These are phyloP conservation scores for Thymallus thymallus DNA, from an alignment of 2,113 vertebrate species.

Conservation along the genomic window DNA sequence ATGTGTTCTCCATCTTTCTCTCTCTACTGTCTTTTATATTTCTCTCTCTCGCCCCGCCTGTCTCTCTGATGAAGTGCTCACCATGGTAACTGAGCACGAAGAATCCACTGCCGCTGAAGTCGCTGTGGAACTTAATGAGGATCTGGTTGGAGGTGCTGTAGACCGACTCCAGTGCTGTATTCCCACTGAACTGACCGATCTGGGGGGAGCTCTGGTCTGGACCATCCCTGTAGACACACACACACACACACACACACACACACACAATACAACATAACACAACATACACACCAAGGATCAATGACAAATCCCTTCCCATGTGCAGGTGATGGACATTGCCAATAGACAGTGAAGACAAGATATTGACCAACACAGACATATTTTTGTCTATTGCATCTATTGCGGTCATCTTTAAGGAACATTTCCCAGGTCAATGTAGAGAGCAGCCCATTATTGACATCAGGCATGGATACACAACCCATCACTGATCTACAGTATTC, in stretches of 20 bases:
- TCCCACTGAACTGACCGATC: slow-evolving; percentile 97
- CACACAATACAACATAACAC: no score
- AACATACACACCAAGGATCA: no score
- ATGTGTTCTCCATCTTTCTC: background rate
- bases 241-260: background rate
- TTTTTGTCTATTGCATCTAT: background rate
- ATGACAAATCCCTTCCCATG: no score
- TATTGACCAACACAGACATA: no score
- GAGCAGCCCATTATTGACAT: background rate
- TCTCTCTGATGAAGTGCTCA: slow-evolving; percentile 59
- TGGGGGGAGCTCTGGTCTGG: slow-evolving; percentile 96
- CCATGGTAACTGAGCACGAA: slow-evolving; percentile 98
- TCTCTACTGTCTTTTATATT: background rate
- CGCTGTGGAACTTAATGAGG: slow-evolving; percentile 98
- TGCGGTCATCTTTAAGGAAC: background rate
- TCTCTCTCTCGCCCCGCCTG: background rate
- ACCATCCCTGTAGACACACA: slow-evolving; percentile 83
- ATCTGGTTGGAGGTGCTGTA: slow-evolving; percentile 98
- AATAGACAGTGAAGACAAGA: no score
- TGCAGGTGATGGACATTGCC: no score
- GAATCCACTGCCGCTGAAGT: slow-evolving; percentile 97
- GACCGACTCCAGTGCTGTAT: slow-evolving; percentile 95
- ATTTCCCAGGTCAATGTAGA: background rate
- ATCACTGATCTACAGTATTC: no score
- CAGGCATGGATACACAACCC: no score